These are phyloP conservation scores for Ectobius pallidus DNA, from an alignment of 2,888 invertebrate genomes.

Conservation along the genomic window DNA sequence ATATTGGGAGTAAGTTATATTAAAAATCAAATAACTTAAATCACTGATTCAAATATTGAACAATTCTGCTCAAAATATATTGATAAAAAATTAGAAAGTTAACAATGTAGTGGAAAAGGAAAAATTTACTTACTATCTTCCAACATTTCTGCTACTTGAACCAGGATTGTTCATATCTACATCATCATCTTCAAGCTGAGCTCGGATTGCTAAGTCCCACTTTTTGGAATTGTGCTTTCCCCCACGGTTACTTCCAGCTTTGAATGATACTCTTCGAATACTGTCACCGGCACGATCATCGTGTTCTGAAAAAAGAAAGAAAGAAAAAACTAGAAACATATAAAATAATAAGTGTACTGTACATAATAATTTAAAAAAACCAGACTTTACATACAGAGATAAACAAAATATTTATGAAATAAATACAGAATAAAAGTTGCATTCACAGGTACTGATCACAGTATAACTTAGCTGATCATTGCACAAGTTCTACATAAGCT, in stretches of 20 bases:
- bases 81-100: too few species aligned
- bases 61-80: too few species aligned
- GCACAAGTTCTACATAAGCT: too few species aligned
- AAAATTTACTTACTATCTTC: slow-evolving; percentile 32
- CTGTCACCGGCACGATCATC: slow-evolving; percentile 57
- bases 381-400: background rate
- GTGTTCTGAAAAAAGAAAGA: slow-evolving; percentile 57
- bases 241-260: slow-evolving; percentile 56
- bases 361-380: background rate
- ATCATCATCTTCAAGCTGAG: slow-evolving; percentile 65
- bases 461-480: too few species aligned
- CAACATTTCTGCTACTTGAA: background rate
- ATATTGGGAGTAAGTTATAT: too few species aligned
- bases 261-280: slow-evolving; percentile 63
- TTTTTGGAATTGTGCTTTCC: slow-evolving; percentile 53
- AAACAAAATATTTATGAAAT: background rate
- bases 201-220: slow-evolving; percentile 55
- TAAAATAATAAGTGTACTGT: background rate
- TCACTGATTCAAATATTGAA: too few species aligned
- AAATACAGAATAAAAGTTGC: too few species aligned
- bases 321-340: background rate
- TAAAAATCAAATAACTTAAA: too few species aligned
- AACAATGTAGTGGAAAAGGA: too few species aligned
- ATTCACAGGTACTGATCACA: too few species aligned
- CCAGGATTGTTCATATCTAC: slow-evolving; percentile 63